phyloP scores from a whole-genome alignment of 2,888 invertebrate genomes.

The Agrotis exclamationis region DNA sequence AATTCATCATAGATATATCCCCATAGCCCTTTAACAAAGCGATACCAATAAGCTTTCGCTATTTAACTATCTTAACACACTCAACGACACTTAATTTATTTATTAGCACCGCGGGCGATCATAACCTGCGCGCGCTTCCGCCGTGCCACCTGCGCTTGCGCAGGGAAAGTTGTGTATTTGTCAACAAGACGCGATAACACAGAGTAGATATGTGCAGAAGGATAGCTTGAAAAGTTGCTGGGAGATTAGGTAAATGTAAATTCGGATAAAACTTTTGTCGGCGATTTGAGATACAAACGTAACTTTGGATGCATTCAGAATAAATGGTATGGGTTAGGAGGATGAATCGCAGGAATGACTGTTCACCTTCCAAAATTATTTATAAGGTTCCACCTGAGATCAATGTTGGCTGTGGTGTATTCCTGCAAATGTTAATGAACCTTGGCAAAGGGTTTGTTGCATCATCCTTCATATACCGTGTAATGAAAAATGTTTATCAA shows the following conservation, averaged over 20 bases:
- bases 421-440: too few species aligned
- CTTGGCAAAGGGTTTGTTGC: too few species aligned
- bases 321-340: too few species aligned
- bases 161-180: slow-evolving; percentile 86
- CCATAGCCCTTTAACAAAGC: slow-evolving; percentile 35
- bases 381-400: too few species aligned
- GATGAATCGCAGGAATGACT: too few species aligned
- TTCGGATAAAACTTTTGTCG: not conserved
- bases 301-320: not conserved
- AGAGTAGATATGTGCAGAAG: slow-evolving; percentile 38
- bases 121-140: slow-evolving; percentile 70
- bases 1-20: not conserved
- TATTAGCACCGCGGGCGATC: slow-evolving; percentile 72
- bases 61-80: slow-evolving; percentile 59
- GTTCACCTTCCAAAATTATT: too few species aligned
- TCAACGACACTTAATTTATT: slow-evolving; percentile 73
- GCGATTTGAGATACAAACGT: not conserved
- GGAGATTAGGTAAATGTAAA: not conserved
- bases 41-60: slow-evolving; percentile 52
- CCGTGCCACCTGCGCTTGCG: slow-evolving; percentile 77
- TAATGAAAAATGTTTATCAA: too few species aligned
- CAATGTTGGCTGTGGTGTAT: too few species aligned
- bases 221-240: slow-evolving; percentile 1
- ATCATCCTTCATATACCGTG: too few species aligned
- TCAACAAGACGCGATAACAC: slow-evolving; percentile 74